These are phyloP conservation scores for Apamea anceps DNA, from an alignment of 2,888 invertebrate genomes.

Conservation along the genomic window DNA sequence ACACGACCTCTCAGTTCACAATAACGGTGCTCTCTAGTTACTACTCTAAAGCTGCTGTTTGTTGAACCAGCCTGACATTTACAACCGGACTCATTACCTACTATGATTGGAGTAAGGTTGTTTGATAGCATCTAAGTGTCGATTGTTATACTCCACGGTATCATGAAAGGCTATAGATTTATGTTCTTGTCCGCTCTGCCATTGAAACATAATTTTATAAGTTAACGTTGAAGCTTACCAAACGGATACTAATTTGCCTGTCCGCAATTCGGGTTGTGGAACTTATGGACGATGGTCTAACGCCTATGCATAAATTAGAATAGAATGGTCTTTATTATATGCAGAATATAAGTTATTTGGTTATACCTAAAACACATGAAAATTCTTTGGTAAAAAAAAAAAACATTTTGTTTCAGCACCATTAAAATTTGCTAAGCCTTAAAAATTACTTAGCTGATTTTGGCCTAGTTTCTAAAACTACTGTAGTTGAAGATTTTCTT, in stretches of 20 bases:
- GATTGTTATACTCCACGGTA: not conserved
- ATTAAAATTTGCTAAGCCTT: no score
- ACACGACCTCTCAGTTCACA: not conserved
- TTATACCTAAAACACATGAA: no score
- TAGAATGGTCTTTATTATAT: no score
- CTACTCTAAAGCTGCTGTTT: conserved; percentile 1
- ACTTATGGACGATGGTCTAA: no score
- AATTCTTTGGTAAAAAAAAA: no score
- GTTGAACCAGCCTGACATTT: not conserved
- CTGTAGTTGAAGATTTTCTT: not conserved
- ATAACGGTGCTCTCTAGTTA: conserved; percentile 10
- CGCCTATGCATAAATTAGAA: no score
- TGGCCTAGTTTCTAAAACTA: not conserved
- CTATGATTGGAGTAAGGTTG: not conserved
- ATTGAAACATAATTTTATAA: not conserved
- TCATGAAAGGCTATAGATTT: not conserved
- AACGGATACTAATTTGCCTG: no score
- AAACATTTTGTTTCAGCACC: no score
- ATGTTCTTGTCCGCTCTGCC: not conserved
- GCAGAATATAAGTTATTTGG: no score
- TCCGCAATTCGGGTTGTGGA: no score
- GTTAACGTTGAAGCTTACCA: no score
- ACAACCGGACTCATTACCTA: not conserved
- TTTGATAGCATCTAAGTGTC: not conserved
- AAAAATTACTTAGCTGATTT: not conserved